Percentiles rank a stretch among this genome's conserved stretches.
These are phyloP conservation scores for Parauchenoglanis punctatus DNA, from an alignment of 2,797 vertebrate species.

Conservation along the genomic window DNA sequence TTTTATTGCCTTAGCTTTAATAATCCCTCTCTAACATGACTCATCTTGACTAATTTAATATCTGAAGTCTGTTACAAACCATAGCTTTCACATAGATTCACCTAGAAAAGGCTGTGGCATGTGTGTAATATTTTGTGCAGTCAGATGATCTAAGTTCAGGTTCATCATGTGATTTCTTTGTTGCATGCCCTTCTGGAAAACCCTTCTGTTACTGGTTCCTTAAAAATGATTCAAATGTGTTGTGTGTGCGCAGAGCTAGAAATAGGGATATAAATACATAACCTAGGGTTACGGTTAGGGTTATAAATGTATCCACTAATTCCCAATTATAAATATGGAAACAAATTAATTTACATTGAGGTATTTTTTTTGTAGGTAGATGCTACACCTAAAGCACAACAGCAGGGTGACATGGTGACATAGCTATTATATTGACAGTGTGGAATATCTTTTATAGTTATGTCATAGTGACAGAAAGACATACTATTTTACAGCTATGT, in stretches of 20 bases:
- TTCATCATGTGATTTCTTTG: slow-evolving; percentile 11
- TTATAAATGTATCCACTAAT: background rate
- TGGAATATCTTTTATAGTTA: background rate
- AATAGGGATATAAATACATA: background rate
- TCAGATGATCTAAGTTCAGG: background rate
- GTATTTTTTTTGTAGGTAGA: background rate
- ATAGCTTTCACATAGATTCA: background rate
- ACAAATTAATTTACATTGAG: background rate
- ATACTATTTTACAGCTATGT: background rate
- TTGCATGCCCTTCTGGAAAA: slow-evolving; percentile 1
- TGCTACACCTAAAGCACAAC: background rate
- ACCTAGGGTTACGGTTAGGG: background rate
- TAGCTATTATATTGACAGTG: background rate
- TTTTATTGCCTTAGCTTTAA: slow-evolving; percentile 13
- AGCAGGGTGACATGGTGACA: background rate
- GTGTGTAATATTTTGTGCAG: background rate
- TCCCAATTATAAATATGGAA: background rate
- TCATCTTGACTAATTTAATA: slow-evolving; percentile 8
- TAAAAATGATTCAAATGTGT: background rate
- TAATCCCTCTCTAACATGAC: slow-evolving; percentile 1
- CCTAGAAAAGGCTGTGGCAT: background rate
- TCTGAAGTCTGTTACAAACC: background rate
- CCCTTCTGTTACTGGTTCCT: background rate
- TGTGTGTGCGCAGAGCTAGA: background rate
- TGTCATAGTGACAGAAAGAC: background rate